A percentile compares a stretch with the other conserved stretches of the same genome.
phyloP scores from a whole-genome alignment of 2,888 invertebrate species.

The Microctonus aethiopoides region DNA sequence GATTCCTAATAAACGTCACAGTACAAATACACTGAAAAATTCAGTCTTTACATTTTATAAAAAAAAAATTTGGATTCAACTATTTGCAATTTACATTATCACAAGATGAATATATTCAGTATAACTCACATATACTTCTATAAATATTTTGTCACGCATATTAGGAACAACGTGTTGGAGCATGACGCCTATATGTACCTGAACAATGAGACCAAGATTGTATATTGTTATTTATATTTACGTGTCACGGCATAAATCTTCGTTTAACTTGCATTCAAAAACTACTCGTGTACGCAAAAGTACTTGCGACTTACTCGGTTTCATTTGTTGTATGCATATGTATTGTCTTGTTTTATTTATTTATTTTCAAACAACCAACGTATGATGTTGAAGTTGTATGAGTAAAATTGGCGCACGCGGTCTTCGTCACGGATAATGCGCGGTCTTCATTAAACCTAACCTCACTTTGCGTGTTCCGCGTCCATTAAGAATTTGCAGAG shows the following conservation, averaged over 20 bases:
- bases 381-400: constrained; percentile 4
- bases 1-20: too few relatives aligned
- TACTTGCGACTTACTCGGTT: constrained; percentile 15
- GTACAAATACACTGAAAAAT: too few relatives aligned
- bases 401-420: constrained; percentile 35
- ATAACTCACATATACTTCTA: neutral
- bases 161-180: neutral
- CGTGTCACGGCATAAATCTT: constrained; percentile 64
- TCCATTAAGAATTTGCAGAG: constrained; percentile 58
- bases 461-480: constrained; percentile 60
- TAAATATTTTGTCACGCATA: constrained; percentile 16
- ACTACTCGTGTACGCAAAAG: constrained; percentile 34
- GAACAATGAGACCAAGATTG: constrained; percentile 64
- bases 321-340: constrained; percentile 7
- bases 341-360: neutral
- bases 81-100: neutral
- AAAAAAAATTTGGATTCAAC: too few relatives aligned
- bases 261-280: constrained; percentile 65
- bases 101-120: neutral
- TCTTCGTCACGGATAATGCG: constrained; percentile 63
- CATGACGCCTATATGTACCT: constrained; percentile 24
- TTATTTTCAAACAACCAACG: neutral
- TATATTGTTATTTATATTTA: constrained; percentile 66
- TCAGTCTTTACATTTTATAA: too few relatives aligned
- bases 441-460: constrained; percentile 63